Evolutionary conservation across 2,797 vertebrate genomes (phyloP), one percentile per base, ranked within the genome.

Genomic region (Corythornis leucogaster): DNA sequence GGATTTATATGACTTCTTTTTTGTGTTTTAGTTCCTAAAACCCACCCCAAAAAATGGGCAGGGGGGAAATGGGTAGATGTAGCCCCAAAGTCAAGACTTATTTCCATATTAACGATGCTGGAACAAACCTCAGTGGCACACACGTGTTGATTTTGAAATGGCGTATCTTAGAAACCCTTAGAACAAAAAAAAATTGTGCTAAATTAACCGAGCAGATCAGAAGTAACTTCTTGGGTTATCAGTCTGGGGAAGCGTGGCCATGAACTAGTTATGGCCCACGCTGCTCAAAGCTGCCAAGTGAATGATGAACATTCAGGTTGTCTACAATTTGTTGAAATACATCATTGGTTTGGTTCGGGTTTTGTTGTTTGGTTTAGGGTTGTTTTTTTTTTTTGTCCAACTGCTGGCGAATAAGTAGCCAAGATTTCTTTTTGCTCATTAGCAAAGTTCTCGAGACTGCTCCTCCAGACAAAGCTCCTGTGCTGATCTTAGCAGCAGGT

Each of bases 291-390:
- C 42, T 6, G 16, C 42, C 12, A 2, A 13, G 12, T 53, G 31
- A 26, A 6, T 5, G 1, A 2, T 0, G 0, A 30, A 8, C 20
- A 1, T 24, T 21, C 50, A 31, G 12, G 28, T 30, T 35, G 31
- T 7, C 59, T 8, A 6, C 12, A 14, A 8, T 21, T 15, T 17
- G 2, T 54, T 42, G 58, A 75, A 66, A 61, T 17, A 6, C 30
- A 28, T 8, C 5, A 22, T n/a, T 24, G 21, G 1, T 67, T 58
- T 18, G 4, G 3, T 66, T 66, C 3, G 8, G 7, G 2, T 20
- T 53, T 30, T 22, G n/a, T 5, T 2, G 61, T 69, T 3, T 9
- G 6, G 2, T 30, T 31, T 33, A 14, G 38, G 33, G 33, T 33
- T 33, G 33, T 33, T 57, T 33, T 33, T 33, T 40, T 40, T 30